Percentiles rank a stretch among this genome's conserved stretches.
These are phyloP conservation scores for Plestiodon gilberti DNA, from an alignment of 2,113 vertebrate species.

Conservation along the genomic window DNA sequence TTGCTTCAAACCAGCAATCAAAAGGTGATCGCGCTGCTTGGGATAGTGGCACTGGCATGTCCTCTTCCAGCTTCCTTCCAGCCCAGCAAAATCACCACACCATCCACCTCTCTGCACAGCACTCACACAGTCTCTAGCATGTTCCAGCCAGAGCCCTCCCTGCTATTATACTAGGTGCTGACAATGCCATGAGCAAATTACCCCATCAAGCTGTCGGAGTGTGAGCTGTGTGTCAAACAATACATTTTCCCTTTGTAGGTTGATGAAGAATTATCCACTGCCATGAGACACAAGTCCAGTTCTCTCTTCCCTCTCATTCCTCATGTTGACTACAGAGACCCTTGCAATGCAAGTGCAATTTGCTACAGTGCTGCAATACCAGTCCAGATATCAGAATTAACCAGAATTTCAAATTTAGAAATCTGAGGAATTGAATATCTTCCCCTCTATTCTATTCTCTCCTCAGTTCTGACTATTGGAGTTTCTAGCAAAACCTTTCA, in stretches of 20 bases:
- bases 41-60: no score
- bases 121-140: no score
- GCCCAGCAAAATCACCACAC: not conserved
- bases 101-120: no score
- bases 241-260: not conserved
- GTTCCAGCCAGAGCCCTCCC: not conserved
- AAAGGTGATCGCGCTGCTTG: not conserved
- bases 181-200: not conserved
- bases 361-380: not conserved
- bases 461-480: no score
- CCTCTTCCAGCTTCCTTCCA: not conserved
- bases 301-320: no score
- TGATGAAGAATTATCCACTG: not conserved
- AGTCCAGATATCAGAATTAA: not conserved
- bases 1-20: not conserved
- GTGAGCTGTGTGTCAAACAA: not conserved
- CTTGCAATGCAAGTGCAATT: not conserved
- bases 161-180: not conserved
- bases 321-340: not conserved
- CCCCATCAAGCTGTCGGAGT: not conserved
- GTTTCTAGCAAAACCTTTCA: no score
- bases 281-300: not conserved
- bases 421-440: not conserved
- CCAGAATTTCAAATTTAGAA: not conserved
- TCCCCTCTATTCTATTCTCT: no score